Evolutionary conservation across 2,113 vertebrate species (phyloP).

Genomic region (Chamaea fasciata): DNA sequence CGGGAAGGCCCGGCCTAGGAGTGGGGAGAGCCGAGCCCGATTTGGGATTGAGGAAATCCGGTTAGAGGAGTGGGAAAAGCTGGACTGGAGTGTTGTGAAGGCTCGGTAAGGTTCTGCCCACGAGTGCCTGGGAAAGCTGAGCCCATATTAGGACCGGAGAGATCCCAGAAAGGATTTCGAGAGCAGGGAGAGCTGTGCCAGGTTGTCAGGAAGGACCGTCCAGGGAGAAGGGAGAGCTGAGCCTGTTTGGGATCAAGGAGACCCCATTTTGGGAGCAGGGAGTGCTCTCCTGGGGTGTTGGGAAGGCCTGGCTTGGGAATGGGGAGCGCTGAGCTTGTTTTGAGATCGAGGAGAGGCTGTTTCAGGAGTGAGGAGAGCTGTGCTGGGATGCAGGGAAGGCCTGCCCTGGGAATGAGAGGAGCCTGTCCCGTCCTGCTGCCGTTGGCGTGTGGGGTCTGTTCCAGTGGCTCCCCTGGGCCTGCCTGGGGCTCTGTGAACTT

Average conservation of each 20-base stretch:
- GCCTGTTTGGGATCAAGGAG: neutral
- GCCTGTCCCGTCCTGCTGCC: too few relatives aligned
- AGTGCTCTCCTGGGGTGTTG: neutral
- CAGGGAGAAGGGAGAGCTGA: neutral
- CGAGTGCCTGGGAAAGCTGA: neutral
- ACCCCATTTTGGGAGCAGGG: neutral
- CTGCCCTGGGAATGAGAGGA: neutral
- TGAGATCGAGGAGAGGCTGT: neutral
- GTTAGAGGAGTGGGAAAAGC: neutral
- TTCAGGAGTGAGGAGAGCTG: neutral
- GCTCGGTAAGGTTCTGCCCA: too few relatives aligned
- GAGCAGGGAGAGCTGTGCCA: neutral
- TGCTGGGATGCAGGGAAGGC: neutral
- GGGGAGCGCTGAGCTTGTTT: accelerated
- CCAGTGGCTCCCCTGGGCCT: neutral
- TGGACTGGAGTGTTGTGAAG: neutral
- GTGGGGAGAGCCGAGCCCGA: neutral
- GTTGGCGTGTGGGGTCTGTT: accelerated
- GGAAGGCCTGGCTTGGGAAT: neutral
- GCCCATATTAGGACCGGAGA: neutral
- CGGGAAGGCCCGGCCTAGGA: neutral
- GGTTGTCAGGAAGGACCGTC: too few relatives aligned
- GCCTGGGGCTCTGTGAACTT: neutral
- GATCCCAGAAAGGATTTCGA: accelerated
- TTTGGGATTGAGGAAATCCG: neutral